Conservation (phyloP, 2,113 vertebrate genomes). For the Cyanoramphus novaezelandiae region DNA sequence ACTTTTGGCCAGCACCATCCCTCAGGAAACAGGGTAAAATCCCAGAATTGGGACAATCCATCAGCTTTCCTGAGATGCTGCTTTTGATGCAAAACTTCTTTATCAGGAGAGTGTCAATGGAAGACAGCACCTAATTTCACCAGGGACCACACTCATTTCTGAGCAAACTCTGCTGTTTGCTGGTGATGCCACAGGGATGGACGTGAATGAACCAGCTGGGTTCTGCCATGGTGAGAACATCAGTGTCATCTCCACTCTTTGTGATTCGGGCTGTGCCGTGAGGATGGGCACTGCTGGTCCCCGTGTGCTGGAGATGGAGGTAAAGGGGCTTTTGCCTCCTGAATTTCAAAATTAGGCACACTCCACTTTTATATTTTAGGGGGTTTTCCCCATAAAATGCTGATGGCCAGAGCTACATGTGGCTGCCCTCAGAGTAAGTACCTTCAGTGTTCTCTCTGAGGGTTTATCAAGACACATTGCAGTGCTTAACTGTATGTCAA, state of each 20-base stretch:
- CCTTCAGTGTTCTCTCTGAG: not conserved
- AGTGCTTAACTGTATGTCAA: not conserved
- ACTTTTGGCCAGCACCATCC: not conserved
- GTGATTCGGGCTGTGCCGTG: not conserved
- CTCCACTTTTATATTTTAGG: not conserved
- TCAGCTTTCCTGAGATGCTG: not conserved
- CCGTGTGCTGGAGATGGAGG: fast-evolving
- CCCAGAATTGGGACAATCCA: fast-evolving
- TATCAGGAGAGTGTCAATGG: not conserved
- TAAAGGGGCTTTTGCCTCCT: not conserved
- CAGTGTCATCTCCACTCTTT: not conserved
- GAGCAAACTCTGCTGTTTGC: not conserved
- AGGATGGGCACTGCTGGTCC: not conserved
- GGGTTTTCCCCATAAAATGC: not conserved
- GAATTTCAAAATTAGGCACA: not conserved
- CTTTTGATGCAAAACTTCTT: not conserved
- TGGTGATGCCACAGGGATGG: fast-evolving
- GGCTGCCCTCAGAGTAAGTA: not conserved
- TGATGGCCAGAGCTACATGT: not conserved
- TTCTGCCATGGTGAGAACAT: not conserved
- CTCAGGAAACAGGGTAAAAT: not conserved
- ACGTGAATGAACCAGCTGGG: not conserved
- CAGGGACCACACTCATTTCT: not conserved
- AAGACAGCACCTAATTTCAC: not conserved
- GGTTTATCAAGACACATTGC: not conserved